Evolutionary conservation across 2,888 invertebrate species (phyloP).

Genomic region (Drosophila cognata): DNA sequence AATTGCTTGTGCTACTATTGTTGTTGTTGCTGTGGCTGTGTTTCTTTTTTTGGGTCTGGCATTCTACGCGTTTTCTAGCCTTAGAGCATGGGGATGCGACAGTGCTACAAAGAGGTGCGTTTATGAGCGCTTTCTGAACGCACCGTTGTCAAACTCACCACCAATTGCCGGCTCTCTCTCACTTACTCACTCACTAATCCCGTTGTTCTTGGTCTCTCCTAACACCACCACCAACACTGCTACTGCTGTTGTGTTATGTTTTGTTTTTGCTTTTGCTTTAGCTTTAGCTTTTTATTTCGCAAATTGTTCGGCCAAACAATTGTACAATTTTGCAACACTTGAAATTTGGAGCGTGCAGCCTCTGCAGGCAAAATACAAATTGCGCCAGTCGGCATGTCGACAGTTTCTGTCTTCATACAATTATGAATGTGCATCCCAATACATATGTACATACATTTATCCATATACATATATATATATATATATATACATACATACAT

Average conservation of each 20-base stretch:
- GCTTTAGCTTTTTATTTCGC: constrained; percentile 31
- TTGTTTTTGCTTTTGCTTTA: constrained; percentile 5
- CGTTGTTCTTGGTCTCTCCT: constrained; percentile 7
- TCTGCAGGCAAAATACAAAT: constrained; percentile 40
- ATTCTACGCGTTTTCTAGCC: constrained; percentile 60
- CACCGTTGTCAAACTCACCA: constrained; percentile 70
- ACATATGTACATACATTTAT: background rate
- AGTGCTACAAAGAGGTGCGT: constrained; percentile 54
- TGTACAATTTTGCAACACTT: constrained; percentile 63
- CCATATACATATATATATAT: background rate
- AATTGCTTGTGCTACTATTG: constrained; percentile 41
- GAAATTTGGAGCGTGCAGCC: constrained; percentile 51
- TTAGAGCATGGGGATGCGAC: constrained; percentile 36
- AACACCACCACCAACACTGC: background rate
- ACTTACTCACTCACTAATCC: constrained; percentile 11
- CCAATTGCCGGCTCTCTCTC: constrained; percentile 37
- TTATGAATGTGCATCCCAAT: background rate
- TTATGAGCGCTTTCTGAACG: constrained; percentile 27
- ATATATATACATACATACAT: background rate
- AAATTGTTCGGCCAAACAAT: constrained; percentile 69
- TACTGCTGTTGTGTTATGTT: constrained; percentile 20
- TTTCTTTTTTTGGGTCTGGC: constrained; percentile 49
- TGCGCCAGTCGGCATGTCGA: constrained; percentile 52
- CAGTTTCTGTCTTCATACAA: constrained; percentile 16
- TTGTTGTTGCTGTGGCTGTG: constrained; percentile 19